phyloP scores from a whole-genome alignment of 2,888 invertebrate genomes.

The Pyrrhia umbra region DNA sequence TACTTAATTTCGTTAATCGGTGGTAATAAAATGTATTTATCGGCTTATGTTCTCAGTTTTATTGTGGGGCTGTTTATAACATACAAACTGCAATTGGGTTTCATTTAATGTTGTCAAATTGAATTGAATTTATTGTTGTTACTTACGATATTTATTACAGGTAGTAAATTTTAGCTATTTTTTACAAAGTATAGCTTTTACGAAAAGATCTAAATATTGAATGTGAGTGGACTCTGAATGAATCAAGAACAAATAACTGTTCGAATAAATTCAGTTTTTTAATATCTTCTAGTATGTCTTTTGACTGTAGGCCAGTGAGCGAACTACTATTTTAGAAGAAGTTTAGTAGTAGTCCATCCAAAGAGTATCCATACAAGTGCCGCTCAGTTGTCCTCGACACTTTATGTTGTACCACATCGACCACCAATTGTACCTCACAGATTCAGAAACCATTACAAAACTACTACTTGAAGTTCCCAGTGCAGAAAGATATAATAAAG shows the following conservation, averaged over 20 bases:
- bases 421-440: too few relatives aligned
- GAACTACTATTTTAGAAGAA: too few relatives aligned
- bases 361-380: too few relatives aligned
- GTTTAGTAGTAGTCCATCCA: too few relatives aligned
- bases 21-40: constrained; percentile 42
- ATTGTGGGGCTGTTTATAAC: constrained; percentile 19
- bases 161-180: not conserved
- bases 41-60: constrained; percentile 46
- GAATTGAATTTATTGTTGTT: constrained; percentile 28
- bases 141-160: constrained; percentile 16
- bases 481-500: too few relatives aligned
- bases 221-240: not conserved
- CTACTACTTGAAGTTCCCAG: too few relatives aligned
- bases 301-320: too few relatives aligned
- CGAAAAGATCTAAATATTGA: not conserved
- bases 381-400: too few relatives aligned
- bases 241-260: not conserved
- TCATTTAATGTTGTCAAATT: constrained; percentile 23
- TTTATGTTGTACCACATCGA: too few relatives aligned
- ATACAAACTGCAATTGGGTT: constrained; percentile 21
- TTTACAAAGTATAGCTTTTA: not conserved
- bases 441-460: too few relatives aligned
- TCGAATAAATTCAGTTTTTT: too few relatives aligned
- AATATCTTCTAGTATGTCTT: too few relatives aligned
- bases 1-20: constrained; percentile 42